phyloP scores from a whole-genome alignment of 1,140 invertebrate species.

The Euglossa dilemma region DNA sequence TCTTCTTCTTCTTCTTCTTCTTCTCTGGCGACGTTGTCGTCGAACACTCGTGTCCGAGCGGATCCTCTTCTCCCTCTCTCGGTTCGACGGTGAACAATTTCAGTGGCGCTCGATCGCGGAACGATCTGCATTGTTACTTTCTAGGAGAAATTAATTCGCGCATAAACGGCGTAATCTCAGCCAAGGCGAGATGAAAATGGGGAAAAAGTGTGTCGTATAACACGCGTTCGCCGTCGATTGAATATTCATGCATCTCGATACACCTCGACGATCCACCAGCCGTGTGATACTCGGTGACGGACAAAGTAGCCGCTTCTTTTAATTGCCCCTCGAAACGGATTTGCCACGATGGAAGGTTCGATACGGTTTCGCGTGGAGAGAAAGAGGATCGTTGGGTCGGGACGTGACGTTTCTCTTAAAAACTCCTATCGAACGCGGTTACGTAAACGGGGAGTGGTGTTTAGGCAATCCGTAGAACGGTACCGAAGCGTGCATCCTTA shows the following conservation, averaged over 20 bases:
- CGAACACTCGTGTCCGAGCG: too few relatives aligned
- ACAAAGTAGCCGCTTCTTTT: not conserved
- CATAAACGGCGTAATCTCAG: constrained; percentile 35
- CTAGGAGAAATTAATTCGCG: constrained; percentile 51
- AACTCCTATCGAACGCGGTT: constrained; percentile 53
- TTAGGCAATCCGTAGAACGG: constrained; percentile 62
- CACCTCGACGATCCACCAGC: not conserved
- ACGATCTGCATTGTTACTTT: constrained; percentile 54
- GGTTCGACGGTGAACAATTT: not conserved
- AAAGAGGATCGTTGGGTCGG: not conserved
- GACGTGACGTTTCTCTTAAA: constrained; percentile 42
- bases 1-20: not conserved
- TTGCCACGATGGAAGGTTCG: too few relatives aligned
- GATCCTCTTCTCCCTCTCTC: too few relatives aligned
- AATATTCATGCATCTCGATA: constrained; percentile 32
- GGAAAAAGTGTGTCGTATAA: constrained; percentile 50
- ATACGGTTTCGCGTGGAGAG: too few relatives aligned
- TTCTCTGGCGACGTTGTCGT: too few relatives aligned
- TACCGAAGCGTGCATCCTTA: constrained; percentile 67
- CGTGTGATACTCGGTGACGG: not conserved
- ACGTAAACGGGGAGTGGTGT: constrained; percentile 63
- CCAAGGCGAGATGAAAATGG: constrained; percentile 22
- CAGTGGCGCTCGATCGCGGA: constrained; percentile 27
- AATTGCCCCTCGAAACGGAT: not conserved
- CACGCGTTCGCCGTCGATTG: not conserved